A percentile compares a stretch with the other conserved stretches of the same genome.
phyloP scores from a whole-genome alignment of 2,888 invertebrate species.

The Erynnis tages region DNA sequence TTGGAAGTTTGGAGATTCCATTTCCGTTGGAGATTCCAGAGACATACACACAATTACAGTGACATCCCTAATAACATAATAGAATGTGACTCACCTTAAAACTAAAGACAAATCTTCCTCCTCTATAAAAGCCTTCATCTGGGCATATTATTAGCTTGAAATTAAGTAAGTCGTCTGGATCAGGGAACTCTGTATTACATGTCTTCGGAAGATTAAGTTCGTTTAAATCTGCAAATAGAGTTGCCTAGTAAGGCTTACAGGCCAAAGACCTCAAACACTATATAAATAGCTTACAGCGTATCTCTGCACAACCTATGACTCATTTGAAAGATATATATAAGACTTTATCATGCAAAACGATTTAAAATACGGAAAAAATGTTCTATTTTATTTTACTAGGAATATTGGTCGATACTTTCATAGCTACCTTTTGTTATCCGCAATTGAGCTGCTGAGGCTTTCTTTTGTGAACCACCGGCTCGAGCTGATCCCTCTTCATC shows the following conservation, averaged over 20 bases:
- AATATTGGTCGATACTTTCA: constrained; percentile 20
- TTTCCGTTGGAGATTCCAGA: too few species aligned
- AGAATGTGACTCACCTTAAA: constrained; percentile 84
- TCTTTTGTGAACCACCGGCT: constrained; percentile 88
- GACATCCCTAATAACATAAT: neutral
- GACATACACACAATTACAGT: too few species aligned
- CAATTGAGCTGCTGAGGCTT: constrained; percentile 97
- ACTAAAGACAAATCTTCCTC: constrained; percentile 96
- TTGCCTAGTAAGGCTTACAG: constrained; percentile 1
- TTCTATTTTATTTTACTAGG: constrained; percentile 5
- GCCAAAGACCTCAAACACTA: neutral
- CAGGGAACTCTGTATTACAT: constrained; percentile 97
- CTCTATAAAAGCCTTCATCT: constrained; percentile 98
- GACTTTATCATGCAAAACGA: too few species aligned
- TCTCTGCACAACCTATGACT: neutral
- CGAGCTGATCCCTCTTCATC: constrained; percentile 91
- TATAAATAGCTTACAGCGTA: neutral
- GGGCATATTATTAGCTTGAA: constrained; percentile 98
- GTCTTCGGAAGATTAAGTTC: constrained; percentile 98
- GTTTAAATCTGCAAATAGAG: constrained; percentile 91
- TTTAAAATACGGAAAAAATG: neutral
- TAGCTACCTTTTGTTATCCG: constrained; percentile 96
- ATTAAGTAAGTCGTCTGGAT: constrained; percentile 96
- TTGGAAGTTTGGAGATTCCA: too few species aligned
- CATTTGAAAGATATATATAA: too few species aligned